phyloP scores from a whole-genome alignment of 2,113 vertebrate genomes.

The Amphiprion ocellaris region DNA sequence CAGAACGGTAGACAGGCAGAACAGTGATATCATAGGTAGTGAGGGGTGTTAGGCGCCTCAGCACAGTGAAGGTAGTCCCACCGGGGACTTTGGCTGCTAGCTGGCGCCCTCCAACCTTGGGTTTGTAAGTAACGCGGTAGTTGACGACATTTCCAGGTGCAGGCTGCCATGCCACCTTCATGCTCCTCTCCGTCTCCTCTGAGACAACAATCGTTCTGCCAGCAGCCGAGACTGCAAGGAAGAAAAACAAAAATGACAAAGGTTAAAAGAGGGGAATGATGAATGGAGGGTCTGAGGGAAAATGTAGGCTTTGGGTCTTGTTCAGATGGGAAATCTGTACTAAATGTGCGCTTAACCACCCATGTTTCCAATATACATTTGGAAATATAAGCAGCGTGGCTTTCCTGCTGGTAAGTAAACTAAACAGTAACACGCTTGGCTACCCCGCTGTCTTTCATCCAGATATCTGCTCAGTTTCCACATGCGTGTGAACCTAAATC shows the following conservation, averaged over 20 bases:
- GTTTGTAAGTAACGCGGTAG: conserved; percentile 93
- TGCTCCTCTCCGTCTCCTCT: conserved; percentile 92
- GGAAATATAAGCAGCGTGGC: conserved; percentile 53
- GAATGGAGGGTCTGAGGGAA: conserved; percentile 24
- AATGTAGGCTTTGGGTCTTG: conserved; percentile 43
- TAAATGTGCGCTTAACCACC: conserved; percentile 44
- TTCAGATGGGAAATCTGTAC: conserved; percentile 30
- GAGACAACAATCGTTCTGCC: conserved; percentile 88
- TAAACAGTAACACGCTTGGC: conserved; percentile 54
- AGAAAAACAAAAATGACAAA: conserved; percentile 10
- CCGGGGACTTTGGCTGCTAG: conserved; percentile 90
- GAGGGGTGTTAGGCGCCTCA: conserved; percentile 89
- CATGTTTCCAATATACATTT: conserved; percentile 60
- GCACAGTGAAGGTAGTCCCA: conserved; percentile 85
- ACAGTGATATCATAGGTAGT: conserved; percentile 94
- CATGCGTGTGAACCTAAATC: conserved; percentile 47
- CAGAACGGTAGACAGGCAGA: conserved; percentile 91
- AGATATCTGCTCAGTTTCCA: conserved; percentile 70
- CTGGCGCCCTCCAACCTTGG: conserved; percentile 87
- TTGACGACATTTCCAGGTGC: conserved; percentile 93
- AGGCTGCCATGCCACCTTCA: conserved; percentile 93
- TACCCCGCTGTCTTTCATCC: conserved; percentile 52
- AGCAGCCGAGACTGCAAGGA: conserved; percentile 87
- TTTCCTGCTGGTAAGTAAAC: conserved; percentile 58
- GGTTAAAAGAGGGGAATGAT: conserved; percentile 27